Conservation (phyloP, 2,888 invertebrate genomes). For the Scelioninae gen. 1 region DNA sequence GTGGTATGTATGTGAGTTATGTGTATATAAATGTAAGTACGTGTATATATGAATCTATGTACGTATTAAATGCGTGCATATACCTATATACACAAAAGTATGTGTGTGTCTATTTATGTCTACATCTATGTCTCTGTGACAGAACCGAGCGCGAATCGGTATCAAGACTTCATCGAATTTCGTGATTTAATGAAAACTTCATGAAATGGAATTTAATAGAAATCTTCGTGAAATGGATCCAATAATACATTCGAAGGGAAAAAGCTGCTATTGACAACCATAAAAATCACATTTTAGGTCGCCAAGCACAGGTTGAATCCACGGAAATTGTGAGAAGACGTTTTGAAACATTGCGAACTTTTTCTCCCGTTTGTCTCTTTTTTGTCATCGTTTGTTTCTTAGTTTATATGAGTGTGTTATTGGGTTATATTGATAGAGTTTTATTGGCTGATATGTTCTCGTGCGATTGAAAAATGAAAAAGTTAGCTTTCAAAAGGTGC, state of each 20-base stretch:
- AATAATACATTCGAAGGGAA: slow-evolving; percentile 15
- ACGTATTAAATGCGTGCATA: too few species aligned
- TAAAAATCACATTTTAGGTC: slow-evolving; percentile 4
- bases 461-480: too few species aligned
- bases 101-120: slow-evolving; percentile 5
- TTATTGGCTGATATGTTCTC: too few species aligned
- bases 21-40: neutral
- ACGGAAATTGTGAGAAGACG: slow-evolving; percentile 8
- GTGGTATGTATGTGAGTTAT: neutral
- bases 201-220: too few species aligned
- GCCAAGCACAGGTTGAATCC: neutral
- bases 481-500: too few species aligned
- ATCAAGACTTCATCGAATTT: slow-evolving; percentile 37
- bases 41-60: neutral
- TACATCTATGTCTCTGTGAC: slow-evolving; percentile 11
- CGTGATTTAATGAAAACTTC: slow-evolving; percentile 40
- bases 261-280: slow-evolving; percentile 32
- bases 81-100: too few species aligned
- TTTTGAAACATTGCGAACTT: slow-evolving; percentile 1
- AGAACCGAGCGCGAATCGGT: slow-evolving; percentile 27
- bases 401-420: neutral
- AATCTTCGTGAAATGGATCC: slow-evolving; percentile 26
- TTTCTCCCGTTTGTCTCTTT: neutral
- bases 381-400: neutral
- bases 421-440: too few species aligned